Conservation (phyloP, 1,140 invertebrate species). For the Lucilia sericata region DNA sequence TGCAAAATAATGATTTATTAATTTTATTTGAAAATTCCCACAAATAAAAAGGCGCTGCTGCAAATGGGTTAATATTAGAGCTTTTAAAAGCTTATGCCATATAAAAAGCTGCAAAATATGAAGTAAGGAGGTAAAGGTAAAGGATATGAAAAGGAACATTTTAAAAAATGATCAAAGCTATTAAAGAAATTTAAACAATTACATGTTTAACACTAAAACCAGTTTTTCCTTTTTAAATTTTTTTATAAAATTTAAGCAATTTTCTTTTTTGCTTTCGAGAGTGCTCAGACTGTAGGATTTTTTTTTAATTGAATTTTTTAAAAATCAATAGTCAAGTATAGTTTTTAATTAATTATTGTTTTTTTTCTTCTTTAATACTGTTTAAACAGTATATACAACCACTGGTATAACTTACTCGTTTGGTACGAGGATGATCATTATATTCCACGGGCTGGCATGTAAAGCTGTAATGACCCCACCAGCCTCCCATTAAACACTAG, state of each 20-base stretch:
- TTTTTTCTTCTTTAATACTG: not conserved
- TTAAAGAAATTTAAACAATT: not conserved
- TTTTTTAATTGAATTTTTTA: not conserved
- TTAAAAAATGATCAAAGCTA: not conserved
- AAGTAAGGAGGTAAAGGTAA: not conserved
- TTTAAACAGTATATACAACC: not conserved
- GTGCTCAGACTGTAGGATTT: constrained; percentile 31
- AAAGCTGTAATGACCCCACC: constrained; percentile 85
- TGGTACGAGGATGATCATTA: constrained; percentile 77
- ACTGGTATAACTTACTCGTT: constrained; percentile 79
- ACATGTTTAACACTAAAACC: too few species aligned
- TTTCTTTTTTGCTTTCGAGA: constrained; percentile 36
- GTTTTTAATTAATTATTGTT: not conserved
- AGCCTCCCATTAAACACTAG: constrained; percentile 81
- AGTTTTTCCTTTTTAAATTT: too few species aligned
- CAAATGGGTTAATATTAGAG: not conserved
- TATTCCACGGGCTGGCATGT: constrained; percentile 91
- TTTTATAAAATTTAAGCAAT: not conserved
- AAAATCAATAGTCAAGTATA: not conserved
- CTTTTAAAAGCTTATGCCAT: not conserved
- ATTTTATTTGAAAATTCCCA: too few species aligned
- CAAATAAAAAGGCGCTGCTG: not conserved
- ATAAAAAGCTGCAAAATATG: not conserved
- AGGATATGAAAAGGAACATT: not conserved
- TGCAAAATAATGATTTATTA: too few species aligned